Conservation (phyloP, 2,888 invertebrate genomes). For the Phortica okadai region DNA sequence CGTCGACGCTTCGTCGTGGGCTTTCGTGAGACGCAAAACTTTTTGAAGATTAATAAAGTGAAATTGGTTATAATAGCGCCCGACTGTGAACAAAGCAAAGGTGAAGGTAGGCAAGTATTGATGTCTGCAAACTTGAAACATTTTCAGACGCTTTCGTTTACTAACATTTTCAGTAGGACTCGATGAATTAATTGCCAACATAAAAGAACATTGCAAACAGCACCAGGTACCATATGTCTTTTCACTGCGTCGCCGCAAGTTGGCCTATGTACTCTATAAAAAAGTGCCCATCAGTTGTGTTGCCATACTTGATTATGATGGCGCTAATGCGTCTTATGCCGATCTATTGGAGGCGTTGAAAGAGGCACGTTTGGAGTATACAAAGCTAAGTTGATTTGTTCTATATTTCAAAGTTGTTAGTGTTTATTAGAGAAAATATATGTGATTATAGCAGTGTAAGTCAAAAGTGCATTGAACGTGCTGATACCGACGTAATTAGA, state of each 20-base stretch:
- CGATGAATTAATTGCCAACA: constrained; percentile 78
- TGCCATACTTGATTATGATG: constrained; percentile 81
- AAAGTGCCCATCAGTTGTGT: constrained; percentile 81
- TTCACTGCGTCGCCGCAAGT: constrained; percentile 78
- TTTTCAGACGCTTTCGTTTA: neutral
- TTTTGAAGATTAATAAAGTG: constrained; percentile 79
- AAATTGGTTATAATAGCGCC: constrained; percentile 81
- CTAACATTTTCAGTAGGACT: constrained; percentile 77
- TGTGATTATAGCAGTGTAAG: neutral
- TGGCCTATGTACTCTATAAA: constrained; percentile 79
- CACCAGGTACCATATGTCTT: constrained; percentile 80
- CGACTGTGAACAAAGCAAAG: constrained; percentile 78
- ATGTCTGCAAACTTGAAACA: neutral
- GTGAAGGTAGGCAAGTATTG: constrained; percentile 53
- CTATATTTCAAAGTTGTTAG: neutral
- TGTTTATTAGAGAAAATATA: constrained; percentile 2
- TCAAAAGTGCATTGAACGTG: neutral
- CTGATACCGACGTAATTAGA: neutral
- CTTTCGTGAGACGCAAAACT: constrained; percentile 80
- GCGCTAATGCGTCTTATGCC: constrained; percentile 77
- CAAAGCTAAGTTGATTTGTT: neutral
- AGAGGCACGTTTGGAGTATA: constrained; percentile 48
- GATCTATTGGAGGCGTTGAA: constrained; percentile 59
- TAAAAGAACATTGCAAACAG: constrained; percentile 77
- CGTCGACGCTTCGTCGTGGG: constrained; percentile 81